Percentiles rank a stretch among this genome's conserved stretches.
phyloP scores from a whole-genome alignment of 2,797 vertebrate species.

The Erethizon dorsatum region DNA sequence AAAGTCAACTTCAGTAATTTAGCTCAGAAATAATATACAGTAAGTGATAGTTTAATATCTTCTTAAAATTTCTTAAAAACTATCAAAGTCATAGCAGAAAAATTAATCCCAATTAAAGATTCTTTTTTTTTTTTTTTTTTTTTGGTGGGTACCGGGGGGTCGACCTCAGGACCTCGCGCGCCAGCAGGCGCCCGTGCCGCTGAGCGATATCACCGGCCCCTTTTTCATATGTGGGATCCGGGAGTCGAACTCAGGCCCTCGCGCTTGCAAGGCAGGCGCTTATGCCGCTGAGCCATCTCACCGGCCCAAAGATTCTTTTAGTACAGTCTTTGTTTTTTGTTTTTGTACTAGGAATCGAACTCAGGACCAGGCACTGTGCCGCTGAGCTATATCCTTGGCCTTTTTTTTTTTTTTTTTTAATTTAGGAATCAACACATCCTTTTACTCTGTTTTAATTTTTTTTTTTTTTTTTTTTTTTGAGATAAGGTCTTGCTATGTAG shows the following conservation, averaged over 20 bases:
- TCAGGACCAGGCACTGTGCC: too few relatives aligned
- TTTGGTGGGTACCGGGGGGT: too few relatives aligned
- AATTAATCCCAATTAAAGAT: constrained; percentile 32
- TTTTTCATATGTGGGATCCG: too few relatives aligned
- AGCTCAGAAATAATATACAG: constrained; percentile 41
- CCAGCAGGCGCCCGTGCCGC: too few relatives aligned
- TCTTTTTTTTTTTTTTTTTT: too few relatives aligned
- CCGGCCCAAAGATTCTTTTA: constrained; percentile 60
- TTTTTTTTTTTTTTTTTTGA: neutral
- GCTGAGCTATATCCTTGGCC: too few relatives aligned
- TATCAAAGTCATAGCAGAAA: neutral
- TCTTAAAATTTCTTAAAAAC: constrained; percentile 52
- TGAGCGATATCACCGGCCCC: too few relatives aligned
- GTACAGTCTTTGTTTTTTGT: neutral
- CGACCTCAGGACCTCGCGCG: too few relatives aligned
- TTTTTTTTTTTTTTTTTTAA: neutral
- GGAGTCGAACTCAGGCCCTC: too few relatives aligned
- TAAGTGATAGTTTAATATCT: constrained; percentile 52
- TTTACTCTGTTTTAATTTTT: neutral
- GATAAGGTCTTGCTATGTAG: neutral
- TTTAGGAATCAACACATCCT: neutral
- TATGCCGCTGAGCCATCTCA: too few relatives aligned
- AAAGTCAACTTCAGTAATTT: constrained; percentile 56
- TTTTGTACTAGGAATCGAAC: too few relatives aligned
- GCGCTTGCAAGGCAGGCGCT: too few relatives aligned